Evolutionary conservation across 2,113 vertebrate species (phyloP).

Genomic region (Corythaixoides concolor): DNA sequence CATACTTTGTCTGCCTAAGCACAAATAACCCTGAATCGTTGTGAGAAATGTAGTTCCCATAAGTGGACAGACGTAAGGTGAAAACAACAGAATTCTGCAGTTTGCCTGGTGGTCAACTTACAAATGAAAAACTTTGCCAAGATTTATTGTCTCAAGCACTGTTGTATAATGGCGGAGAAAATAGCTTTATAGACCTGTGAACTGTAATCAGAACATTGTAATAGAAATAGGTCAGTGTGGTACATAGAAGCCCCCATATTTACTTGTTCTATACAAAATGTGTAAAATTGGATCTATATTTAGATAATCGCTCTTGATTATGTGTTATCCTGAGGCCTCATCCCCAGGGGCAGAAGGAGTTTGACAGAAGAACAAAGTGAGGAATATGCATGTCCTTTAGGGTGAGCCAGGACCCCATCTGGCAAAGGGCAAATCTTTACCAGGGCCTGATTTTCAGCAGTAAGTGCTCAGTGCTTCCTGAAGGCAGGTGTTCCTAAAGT

Average conservation of each 20-base stretch:
- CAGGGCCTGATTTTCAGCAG: not conserved
- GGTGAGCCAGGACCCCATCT: not conserved
- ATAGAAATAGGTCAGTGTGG: not conserved
- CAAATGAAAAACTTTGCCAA: not conserved
- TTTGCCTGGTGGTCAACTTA: not conserved
- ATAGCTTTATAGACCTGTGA: not conserved
- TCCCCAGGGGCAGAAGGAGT: not conserved
- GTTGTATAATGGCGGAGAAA: not conserved
- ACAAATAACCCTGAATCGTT: fast-evolving
- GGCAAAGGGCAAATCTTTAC: not conserved
- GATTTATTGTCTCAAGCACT: not conserved
- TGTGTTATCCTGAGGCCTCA: not conserved
- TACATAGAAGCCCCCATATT: not conserved
- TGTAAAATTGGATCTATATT: not conserved
- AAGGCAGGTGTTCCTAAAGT: not conserved
- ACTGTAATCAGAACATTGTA: not conserved
- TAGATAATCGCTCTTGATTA: not conserved
- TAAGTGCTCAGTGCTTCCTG: not conserved
- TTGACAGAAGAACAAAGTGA: not conserved
- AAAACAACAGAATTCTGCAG: not conserved
- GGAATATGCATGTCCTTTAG: not conserved
- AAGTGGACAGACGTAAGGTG: not conserved
- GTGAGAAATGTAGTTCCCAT: not conserved
- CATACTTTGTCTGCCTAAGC: not conserved
- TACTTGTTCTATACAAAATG: not conserved